These are phyloP conservation scores for Chaetops frenatus DNA, from an alignment of 2,113 vertebrate species.

Conservation along the genomic window DNA sequence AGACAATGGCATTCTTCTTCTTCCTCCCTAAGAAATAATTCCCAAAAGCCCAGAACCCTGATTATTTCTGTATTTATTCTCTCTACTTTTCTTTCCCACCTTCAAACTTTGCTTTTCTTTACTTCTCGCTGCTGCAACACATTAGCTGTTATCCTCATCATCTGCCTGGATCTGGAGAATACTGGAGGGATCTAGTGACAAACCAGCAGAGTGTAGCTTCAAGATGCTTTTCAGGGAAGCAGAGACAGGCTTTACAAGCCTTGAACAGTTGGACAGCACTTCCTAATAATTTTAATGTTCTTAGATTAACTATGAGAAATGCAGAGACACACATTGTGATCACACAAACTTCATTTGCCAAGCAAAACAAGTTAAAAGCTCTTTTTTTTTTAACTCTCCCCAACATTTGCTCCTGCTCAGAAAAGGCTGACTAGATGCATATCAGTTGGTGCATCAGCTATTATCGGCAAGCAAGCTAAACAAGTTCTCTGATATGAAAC, in stretches of 20 bases:
- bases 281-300: not conserved
- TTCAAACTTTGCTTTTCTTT: not conserved
- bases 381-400: not conserved
- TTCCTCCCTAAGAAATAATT: not conserved
- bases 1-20: not conserved
- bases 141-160: not conserved
- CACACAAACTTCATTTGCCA: not conserved
- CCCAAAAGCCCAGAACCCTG: not conserved
- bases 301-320: not conserved
- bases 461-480: not conserved
- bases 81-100: not conserved
- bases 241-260: not conserved
- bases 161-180: not conserved
- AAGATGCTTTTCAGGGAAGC: not conserved
- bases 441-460: not conserved
- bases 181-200: not conserved
- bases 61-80: not conserved
- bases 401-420: not conserved
- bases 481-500: not conserved
- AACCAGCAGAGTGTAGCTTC: not conserved
- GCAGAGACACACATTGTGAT: not conserved
- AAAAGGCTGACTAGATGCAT: not conserved
- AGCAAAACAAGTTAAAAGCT: not conserved
- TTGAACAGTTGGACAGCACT: not conserved
- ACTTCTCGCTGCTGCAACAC: not conserved